Evolutionary conservation across 2,888 invertebrate genomes (phyloP).

Genomic region (Heteropelma amictum): DNA sequence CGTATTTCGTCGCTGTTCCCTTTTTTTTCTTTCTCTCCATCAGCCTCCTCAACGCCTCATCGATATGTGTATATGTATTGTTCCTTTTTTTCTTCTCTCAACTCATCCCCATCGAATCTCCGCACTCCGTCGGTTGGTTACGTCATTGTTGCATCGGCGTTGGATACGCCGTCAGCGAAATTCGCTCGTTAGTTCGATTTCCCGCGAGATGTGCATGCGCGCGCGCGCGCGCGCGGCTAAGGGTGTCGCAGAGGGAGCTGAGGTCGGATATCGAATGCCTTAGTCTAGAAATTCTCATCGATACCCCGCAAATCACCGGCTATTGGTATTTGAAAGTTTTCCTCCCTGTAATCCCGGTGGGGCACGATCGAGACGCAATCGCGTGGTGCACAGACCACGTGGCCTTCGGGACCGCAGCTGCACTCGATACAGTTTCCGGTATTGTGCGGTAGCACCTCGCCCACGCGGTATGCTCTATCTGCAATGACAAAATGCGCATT

Average conservation of each 20-base stretch:
- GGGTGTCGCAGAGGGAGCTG: not conserved
- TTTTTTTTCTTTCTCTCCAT: too few species aligned
- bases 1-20: too few species aligned
- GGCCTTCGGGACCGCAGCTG: slow-evolving; percentile 81
- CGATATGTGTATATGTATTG: not conserved
- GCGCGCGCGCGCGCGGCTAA: not conserved
- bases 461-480: slow-evolving; percentile 83
- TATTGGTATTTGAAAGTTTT: slow-evolving; percentile 63
- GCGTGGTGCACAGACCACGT: slow-evolving; percentile 73
- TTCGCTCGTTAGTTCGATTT: slow-evolving; percentile 47
- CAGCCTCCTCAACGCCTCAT: too few species aligned
- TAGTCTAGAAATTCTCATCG: slow-evolving; percentile 70
- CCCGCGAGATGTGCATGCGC: slow-evolving; percentile 16
- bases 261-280: not conserved
- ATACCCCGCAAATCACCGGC: slow-evolving; percentile 69
- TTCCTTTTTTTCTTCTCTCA: not conserved
- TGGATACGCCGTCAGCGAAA: not conserved
- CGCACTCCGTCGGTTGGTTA: too few species aligned
- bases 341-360: slow-evolving; percentile 48
- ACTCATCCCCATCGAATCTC: too few species aligned
- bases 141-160: too few species aligned
- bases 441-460: slow-evolving; percentile 83
- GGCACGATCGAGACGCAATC: slow-evolving; percentile 72
- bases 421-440: slow-evolving; percentile 86
- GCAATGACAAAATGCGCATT: slow-evolving; percentile 62